Percentiles rank a stretch among this genome's conserved stretches.
Conservation (phyloP, 1,140 invertebrate genomes). For the Mycetomoellerius zeteki region DNA sequence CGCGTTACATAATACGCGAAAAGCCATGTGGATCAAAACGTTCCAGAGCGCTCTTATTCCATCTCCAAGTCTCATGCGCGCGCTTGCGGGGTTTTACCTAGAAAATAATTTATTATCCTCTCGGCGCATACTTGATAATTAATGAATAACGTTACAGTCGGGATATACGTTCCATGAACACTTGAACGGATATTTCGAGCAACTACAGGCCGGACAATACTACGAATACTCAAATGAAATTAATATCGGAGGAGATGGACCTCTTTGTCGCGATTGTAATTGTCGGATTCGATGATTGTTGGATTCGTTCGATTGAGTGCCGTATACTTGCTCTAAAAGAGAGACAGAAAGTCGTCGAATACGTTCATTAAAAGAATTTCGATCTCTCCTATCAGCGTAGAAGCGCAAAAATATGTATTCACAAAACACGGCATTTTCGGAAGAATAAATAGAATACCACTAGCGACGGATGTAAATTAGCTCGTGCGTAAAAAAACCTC, state of each 20-base stretch:
- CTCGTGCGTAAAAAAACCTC: conserved; percentile 44
- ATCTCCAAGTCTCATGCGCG: conserved; percentile 8
- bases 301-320: background rate
- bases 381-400: background rate
- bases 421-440: conserved; percentile 1
- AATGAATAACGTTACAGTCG: background rate
- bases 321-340: background rate
- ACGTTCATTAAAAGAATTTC: background rate
- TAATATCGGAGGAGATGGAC: background rate
- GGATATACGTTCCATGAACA: background rate
- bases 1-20: conserved; percentile 5
- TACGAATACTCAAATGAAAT: background rate
- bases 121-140: background rate
- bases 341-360: background rate
- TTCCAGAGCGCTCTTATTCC: conserved; percentile 7
- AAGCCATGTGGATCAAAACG: conserved; percentile 4
- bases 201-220: conserved; percentile 1
- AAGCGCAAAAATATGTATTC: conserved; percentile 8
- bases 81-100: background rate
- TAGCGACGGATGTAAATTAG: conserved; percentile 35
- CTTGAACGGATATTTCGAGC: background rate
- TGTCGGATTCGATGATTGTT: background rate
- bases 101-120: conserved; percentile 37
- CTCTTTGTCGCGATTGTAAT: conserved; percentile 17
- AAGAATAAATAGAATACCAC: conserved; percentile 31